These are phyloP conservation scores for Hydrolagus affinis DNA, from an alignment of 2,113 vertebrate species.

Conservation along the genomic window DNA sequence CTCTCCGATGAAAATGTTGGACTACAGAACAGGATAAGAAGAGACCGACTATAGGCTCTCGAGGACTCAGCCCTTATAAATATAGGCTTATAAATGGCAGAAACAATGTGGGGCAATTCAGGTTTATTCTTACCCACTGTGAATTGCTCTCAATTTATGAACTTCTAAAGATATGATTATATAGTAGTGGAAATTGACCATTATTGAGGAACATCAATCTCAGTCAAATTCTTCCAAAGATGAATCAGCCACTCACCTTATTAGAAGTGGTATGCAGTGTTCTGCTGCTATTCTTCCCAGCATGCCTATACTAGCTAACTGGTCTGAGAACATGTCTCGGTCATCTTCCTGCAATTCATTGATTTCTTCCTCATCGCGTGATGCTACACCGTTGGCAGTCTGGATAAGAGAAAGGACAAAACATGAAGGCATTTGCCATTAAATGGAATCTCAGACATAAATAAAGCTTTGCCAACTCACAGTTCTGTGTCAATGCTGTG, in stretches of 20 bases:
- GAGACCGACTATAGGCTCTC: no score
- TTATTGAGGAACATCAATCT: background rate
- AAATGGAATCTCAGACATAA: background rate
- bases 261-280: constrained; percentile 95
- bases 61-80: no score
- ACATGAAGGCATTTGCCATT: background rate
- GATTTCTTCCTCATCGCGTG: constrained; percentile 93
- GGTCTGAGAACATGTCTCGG: constrained; percentile 91
- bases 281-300: constrained; percentile 89
- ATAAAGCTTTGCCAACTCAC: background rate
- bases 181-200: no score
- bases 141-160: no score
- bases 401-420: constrained; percentile 40
- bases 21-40: no score
- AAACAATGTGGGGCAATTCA: no score
- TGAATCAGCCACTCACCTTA: constrained; percentile 55
- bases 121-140: no score
- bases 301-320: constrained; percentile 91
- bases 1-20: no score
- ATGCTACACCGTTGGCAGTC: constrained; percentile 90
- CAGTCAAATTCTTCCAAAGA: background rate
- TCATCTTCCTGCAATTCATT: constrained; percentile 96
- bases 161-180: no score
- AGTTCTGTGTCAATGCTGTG: background rate
- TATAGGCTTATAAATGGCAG: no score